Evolutionary conservation across 2,888 invertebrate species (phyloP).

Genomic region (Rhagophthalmus giganteus): DNA sequence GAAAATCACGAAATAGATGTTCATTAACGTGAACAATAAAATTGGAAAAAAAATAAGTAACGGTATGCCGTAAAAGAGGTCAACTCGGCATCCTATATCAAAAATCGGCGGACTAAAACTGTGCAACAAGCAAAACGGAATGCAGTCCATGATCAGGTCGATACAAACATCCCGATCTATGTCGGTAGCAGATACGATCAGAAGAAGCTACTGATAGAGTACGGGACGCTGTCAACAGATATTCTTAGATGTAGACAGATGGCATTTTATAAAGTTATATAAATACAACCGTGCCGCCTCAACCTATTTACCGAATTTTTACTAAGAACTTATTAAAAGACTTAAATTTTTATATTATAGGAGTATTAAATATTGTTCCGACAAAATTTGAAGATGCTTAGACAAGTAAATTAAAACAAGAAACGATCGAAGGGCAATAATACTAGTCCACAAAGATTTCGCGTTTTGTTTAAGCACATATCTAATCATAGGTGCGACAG

Average conservation of each 20-base stretch:
- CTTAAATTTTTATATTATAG: too few species aligned
- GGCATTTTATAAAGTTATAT: conserved; percentile 27
- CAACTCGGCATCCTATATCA: conserved; percentile 10
- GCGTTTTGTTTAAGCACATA: too few species aligned
- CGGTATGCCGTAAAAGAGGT: not conserved
- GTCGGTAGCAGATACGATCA: conserved; percentile 34
- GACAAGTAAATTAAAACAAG: too few species aligned
- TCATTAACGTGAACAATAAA: not conserved
- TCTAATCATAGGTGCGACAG: too few species aligned
- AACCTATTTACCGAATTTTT: too few species aligned
- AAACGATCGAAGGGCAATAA: too few species aligned
- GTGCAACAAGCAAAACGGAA: conserved; percentile 21
- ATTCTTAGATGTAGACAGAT: conserved; percentile 29
- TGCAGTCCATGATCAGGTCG: conserved; percentile 29
- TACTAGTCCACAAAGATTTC: too few species aligned
- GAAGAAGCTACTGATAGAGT: conserved; percentile 31
- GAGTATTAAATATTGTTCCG: too few species aligned
- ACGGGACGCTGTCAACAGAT: conserved; percentile 33
- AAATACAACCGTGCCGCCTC: conserved; percentile 20
- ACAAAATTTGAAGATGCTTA: too few species aligned
- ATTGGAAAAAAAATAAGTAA: not conserved
- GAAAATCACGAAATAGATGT: too few species aligned
- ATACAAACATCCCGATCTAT: conserved; percentile 31
- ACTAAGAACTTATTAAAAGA: too few species aligned
- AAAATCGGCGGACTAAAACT: conserved; percentile 15